Percentiles rank a stretch among this genome's conserved stretches.
These are phyloP conservation scores for Sebastes hubbsi DNA, from an alignment of 2,797 vertebrate species.

Conservation along the genomic window DNA sequence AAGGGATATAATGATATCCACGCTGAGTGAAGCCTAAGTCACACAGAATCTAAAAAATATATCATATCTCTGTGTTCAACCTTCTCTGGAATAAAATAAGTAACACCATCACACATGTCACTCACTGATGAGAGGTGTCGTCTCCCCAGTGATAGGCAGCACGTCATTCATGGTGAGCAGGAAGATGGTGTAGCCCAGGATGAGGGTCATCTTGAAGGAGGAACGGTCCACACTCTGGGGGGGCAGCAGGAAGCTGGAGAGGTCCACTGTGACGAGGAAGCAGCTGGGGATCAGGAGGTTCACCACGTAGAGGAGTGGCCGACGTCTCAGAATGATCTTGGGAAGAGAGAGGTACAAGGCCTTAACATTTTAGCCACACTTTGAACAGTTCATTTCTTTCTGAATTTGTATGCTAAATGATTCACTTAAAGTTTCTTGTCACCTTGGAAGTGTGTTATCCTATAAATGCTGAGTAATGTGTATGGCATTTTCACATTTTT, in stretches of 20 bases:
- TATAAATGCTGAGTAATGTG: too few species aligned
- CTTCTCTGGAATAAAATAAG: too few species aligned
- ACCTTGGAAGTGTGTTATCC: too few species aligned
- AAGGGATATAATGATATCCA: background rate
- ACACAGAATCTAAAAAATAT: background rate
- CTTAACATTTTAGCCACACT: background rate
- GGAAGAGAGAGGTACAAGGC: background rate
- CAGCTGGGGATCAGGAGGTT: constrained; percentile 82
- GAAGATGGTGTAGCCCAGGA: constrained; percentile 84
- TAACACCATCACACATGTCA: background rate
- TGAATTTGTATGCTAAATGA: background rate
- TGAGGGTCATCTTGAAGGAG: constrained; percentile 86
- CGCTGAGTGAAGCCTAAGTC: background rate
- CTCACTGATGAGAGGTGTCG: constrained; percentile 79
- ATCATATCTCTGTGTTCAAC: background rate
- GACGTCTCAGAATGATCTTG: constrained; percentile 68
- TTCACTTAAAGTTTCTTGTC: background rate
- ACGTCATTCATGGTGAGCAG: constrained; percentile 83
- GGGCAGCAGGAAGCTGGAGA: constrained; percentile 85
- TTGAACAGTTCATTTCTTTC: background rate
- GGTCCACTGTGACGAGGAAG: constrained; percentile 82
- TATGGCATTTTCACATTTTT: too few species aligned
- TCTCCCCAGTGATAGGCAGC: constrained; percentile 75
- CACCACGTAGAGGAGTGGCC: constrained; percentile 69
- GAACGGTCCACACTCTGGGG: constrained; percentile 72